Percentiles rank a stretch among this genome's conserved stretches.
These are phyloP conservation scores for Oligia latruncula DNA, from an alignment of 2,888 invertebrate genomes.

Conservation along the genomic window DNA sequence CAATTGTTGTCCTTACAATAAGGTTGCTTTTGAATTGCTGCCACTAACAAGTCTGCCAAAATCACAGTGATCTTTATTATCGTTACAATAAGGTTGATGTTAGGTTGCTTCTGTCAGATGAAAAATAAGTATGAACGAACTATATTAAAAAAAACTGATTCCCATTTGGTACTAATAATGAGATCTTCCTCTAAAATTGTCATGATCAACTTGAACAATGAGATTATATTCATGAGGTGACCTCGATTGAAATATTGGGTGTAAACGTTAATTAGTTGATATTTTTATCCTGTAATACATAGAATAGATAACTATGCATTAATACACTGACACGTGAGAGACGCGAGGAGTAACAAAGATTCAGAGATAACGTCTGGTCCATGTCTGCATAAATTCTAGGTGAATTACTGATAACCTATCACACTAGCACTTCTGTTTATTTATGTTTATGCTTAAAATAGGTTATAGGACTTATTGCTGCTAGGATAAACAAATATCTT, in stretches of 20 bases:
- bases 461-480: slow-evolving; percentile 6
- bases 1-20: too few species aligned
- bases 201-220: background rate
- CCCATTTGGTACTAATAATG: background rate
- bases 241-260: background rate
- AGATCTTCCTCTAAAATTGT: background rate
- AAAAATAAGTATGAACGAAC: background rate
- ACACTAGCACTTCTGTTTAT: slow-evolving; percentile 35
- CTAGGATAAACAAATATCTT: slow-evolving; percentile 24
- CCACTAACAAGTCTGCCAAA: background rate
- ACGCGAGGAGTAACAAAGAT: slow-evolving; percentile 12
- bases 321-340: slow-evolving; percentile 1
- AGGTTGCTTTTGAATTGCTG: background rate
- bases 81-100: background rate
- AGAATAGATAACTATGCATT: background rate
- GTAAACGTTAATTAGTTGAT: background rate
- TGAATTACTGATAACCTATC: slow-evolving; percentile 50
- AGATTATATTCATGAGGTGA: background rate
- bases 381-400: slow-evolving; percentile 37
- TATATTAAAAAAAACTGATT: background rate
- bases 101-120: background rate
- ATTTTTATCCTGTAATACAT: slow-evolving; percentile 5
- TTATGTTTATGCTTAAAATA: slow-evolving; percentile 25
- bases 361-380: slow-evolving; percentile 24
- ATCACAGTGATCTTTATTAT: background rate